phyloP scores from a whole-genome alignment of 1,140 invertebrate species.

The Homalodisca vitripennis region DNA sequence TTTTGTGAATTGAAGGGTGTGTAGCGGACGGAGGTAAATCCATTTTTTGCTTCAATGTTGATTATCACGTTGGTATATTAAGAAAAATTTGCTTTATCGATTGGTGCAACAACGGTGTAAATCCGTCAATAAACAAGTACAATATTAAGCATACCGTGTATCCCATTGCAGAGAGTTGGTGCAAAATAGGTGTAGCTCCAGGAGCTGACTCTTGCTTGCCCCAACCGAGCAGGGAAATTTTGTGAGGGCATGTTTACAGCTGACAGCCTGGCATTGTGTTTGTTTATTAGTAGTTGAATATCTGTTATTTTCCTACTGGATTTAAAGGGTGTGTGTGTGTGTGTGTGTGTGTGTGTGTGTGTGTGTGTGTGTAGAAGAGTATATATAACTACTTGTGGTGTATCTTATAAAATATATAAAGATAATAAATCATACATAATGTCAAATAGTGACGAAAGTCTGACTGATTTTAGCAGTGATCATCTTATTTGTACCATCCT shows the following conservation, averaged over 20 bases:
- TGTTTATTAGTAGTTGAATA: neutral
- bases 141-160: too few species aligned
- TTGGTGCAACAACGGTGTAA: too few species aligned
- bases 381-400: too few species aligned
- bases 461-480: neutral
- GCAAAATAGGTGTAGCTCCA: neutral
- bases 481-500: neutral
- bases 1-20: too few species aligned
- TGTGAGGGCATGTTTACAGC: neutral
- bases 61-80: too few species aligned
- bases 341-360: too few species aligned
- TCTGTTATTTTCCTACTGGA: neutral
- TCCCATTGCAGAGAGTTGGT: too few species aligned
- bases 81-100: too few species aligned
- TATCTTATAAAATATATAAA: constrained; percentile 22
- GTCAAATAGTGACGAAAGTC: neutral
- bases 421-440: neutral
- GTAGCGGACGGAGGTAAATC: too few species aligned
- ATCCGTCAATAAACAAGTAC: too few species aligned
- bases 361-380: too few species aligned
- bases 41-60: too few species aligned
- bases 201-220: neutral
- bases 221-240: neutral
- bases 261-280: neutral
- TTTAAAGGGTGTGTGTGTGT: constrained; percentile 41